Evolutionary conservation across 1,140 invertebrate species (phyloP).

Genomic region (Pseudomyrmex flavicornis): DNA sequence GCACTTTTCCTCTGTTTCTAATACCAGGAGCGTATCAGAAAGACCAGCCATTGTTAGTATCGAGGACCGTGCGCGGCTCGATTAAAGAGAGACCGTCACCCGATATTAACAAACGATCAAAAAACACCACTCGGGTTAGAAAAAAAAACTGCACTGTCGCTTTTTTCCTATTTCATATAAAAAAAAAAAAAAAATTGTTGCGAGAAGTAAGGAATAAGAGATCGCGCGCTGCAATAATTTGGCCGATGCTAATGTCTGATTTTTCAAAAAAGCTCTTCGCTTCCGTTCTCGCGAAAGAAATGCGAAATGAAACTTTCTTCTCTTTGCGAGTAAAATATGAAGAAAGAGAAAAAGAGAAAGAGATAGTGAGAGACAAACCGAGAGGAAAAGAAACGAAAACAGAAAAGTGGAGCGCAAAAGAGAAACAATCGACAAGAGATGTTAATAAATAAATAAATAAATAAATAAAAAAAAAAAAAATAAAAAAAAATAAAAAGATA

Average conservation of each 20-base stretch:
- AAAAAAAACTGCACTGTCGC: conserved; percentile 43
- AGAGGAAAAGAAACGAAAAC: conserved; percentile 50
- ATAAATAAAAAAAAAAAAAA: no score
- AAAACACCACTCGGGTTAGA: conserved; percentile 20
- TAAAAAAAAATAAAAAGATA: conserved; percentile 60
- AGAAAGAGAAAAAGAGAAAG: conserved; percentile 50
- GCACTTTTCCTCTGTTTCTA: conserved; percentile 45
- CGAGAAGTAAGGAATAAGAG: conserved; percentile 36
- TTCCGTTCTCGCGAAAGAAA: conserved; percentile 29
- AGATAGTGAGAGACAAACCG: conserved; percentile 62
- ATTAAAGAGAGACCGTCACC: conserved; percentile 65
- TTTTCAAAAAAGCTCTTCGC: conserved; percentile 27
- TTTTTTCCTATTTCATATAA: conserved; percentile 28
- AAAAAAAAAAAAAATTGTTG: conserved; percentile 5
- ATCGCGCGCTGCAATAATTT: conserved; percentile 36
- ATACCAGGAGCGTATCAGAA: conserved; percentile 61
- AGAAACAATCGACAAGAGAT: conserved; percentile 31
- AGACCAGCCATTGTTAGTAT: conserved; percentile 64
- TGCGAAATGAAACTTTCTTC: conserved; percentile 27
- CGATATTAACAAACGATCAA: conserved; percentile 51
- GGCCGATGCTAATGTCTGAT: conserved; percentile 49
- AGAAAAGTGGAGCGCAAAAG: conserved; percentile 51
- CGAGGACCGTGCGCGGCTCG: conserved; percentile 59
- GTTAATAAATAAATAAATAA: conserved; percentile 46
- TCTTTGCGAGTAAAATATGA: conserved; percentile 31